Percentiles rank a stretch among this genome's conserved stretches.
Evolutionary conservation across 2,797 vertebrate species (phyloP).

Genomic region (Acrocephalus scirpaceus): DNA sequence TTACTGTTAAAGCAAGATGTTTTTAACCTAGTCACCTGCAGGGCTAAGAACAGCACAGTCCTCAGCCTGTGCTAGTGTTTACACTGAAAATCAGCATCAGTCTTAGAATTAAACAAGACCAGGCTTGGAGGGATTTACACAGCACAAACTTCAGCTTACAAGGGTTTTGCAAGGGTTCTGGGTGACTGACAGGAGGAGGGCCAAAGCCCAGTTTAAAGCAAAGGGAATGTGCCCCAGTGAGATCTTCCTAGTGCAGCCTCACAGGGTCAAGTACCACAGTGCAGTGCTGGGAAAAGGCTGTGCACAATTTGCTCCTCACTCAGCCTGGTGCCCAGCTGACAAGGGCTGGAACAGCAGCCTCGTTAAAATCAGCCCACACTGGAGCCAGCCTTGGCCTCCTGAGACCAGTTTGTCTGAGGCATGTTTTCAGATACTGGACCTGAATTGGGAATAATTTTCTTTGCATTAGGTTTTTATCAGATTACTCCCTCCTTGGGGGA

Average conservation of each 20-base stretch:
- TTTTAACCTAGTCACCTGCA: neutral
- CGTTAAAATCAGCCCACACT: accelerated
- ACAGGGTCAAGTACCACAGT: neutral
- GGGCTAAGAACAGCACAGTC: neutral
- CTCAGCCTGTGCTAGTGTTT: neutral
- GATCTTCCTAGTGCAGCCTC: neutral
- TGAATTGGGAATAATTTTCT: neutral
- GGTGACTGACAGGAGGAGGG: neutral
- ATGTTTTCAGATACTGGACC: neutral
- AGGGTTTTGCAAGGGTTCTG: neutral
- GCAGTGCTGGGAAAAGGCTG: neutral
- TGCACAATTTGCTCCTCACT: neutral
- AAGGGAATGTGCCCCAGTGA: neutral
- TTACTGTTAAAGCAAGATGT: neutral
- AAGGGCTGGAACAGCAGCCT: neutral
- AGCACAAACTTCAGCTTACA: neutral
- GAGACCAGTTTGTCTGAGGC: neutral
- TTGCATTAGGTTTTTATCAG: neutral
- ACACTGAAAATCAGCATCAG: neutral
- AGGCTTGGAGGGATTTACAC: neutral
- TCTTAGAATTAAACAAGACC: neutral
- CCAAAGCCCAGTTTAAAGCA: neutral
- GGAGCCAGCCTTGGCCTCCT: neutral
- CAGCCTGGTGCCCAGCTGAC: neutral
- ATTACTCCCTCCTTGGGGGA: neutral